These are phyloP conservation scores for Euura lappo DNA, from an alignment of 1,140 invertebrate species.

Conservation along the genomic window DNA sequence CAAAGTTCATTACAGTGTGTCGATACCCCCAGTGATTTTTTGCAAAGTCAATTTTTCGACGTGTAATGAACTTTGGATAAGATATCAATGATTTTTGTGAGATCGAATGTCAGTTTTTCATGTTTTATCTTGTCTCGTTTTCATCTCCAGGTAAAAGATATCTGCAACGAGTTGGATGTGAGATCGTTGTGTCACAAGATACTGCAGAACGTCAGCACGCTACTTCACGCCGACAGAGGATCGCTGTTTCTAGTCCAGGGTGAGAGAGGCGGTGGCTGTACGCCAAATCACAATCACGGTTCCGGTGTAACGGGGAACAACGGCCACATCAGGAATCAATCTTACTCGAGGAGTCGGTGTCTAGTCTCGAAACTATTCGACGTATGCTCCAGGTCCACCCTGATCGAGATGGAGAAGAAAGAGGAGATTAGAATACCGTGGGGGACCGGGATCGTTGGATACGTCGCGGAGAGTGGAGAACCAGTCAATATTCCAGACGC, in stretches of 20 bases:
- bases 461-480: conserved; percentile 91
- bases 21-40: too few relatives aligned
- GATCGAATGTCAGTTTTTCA: too few relatives aligned
- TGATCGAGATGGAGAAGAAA: conserved; percentile 89
- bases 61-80: too few relatives aligned
- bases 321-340: conserved; percentile 3
- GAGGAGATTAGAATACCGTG: conserved; percentile 92
- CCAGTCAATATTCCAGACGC: conserved; percentile 95
- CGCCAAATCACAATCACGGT: conserved; percentile 30
- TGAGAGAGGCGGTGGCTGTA: conserved; percentile 60
- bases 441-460: conserved; percentile 91
- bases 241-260: conserved; percentile 93
- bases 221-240: conserved; percentile 90
- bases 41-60: too few relatives aligned
- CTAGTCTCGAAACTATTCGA: conserved; percentile 94
- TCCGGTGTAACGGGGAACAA: not conserved
- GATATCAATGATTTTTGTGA: too few relatives aligned
- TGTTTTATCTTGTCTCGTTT: too few relatives aligned
- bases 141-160: conserved; percentile 81
- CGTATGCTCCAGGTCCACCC: conserved; percentile 86
- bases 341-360: conserved; percentile 60
- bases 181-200: conserved; percentile 95
- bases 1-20: too few relatives aligned
- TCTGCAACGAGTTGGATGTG: conserved; percentile 94
- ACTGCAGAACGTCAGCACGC: conserved; percentile 91